Evolutionary conservation across 2,888 invertebrate species (phyloP).

Genomic region (Clivina fossor): DNA sequence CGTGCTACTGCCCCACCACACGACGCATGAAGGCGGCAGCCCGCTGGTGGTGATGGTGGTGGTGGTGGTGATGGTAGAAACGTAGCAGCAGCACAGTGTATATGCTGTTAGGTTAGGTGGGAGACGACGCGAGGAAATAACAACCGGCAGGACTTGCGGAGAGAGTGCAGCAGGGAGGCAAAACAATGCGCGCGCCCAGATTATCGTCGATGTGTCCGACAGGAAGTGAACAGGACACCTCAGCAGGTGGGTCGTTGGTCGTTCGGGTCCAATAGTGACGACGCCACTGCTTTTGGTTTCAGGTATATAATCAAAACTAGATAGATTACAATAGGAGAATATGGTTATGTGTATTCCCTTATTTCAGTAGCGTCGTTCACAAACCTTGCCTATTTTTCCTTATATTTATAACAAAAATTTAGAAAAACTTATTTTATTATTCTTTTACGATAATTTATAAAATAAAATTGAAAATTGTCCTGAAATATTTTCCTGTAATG

Average conservation of each 20-base stretch:
- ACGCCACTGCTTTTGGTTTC: background rate
- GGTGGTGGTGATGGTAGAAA: background rate
- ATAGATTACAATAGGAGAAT: no score
- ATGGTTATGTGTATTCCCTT: no score
- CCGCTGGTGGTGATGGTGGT: background rate
- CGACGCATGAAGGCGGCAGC: background rate
- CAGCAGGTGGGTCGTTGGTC: conserved; percentile 30
- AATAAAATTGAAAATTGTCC: no score
- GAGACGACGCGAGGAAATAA: background rate
- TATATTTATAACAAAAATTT: no score
- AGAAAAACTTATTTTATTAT: no score
- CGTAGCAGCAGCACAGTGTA: no score
- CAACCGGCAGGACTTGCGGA: background rate
- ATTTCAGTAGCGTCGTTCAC: no score
- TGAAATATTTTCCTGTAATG: no score
- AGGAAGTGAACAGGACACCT: conserved; percentile 32
- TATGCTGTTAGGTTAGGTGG: background rate
- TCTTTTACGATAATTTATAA: no score
- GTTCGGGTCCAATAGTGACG: no score
- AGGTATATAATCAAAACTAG: no score
- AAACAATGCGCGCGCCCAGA: conserved; percentile 28
- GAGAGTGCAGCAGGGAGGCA: conserved; percentile 4
- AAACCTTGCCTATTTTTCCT: no score
- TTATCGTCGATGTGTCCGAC: conserved; percentile 23
- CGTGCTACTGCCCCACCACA: conserved; percentile 21